These are phyloP conservation scores for Drosophila peninsularis DNA, from an alignment of 2,888 invertebrate genomes.

Conservation along the genomic window DNA sequence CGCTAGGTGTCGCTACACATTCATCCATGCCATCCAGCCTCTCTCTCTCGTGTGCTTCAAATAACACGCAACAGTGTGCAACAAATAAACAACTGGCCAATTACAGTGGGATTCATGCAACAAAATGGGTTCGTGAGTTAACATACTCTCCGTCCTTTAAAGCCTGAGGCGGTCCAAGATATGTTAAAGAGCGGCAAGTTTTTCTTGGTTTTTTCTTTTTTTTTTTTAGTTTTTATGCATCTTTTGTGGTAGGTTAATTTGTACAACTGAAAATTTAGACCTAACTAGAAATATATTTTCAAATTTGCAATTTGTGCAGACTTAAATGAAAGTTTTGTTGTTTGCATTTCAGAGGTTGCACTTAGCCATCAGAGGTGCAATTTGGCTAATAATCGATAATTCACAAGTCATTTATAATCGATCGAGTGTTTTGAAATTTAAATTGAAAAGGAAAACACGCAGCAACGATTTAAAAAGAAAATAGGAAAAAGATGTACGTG, in stretches of 20 bases:
- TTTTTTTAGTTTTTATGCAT: too few relatives aligned
- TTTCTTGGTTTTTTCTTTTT: neutral
- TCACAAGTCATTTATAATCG: constrained; percentile 8
- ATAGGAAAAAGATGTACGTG: constrained; percentile 2
- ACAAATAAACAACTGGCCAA: constrained; percentile 19
- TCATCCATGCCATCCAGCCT: neutral
- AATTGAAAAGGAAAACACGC: constrained; percentile 2
- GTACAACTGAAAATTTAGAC: constrained; percentile 18
- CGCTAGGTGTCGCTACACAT: constrained; percentile 11
- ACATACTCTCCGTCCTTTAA: neutral
- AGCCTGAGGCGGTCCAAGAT: neutral
- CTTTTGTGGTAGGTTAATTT: neutral
- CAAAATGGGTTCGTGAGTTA: constrained; percentile 1
- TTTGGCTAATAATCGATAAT: constrained; percentile 7
- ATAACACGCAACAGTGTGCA: constrained; percentile 20
- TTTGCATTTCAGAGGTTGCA: constrained; percentile 1
- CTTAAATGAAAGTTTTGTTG: constrained; percentile 4
- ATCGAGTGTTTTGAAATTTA: constrained; percentile 5
- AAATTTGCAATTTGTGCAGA: constrained; percentile 3
- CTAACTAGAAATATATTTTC: constrained; percentile 11
- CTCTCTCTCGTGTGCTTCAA: constrained; percentile 4
- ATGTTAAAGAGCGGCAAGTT: neutral
- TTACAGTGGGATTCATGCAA: neutral
- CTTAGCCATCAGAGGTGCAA: constrained; percentile 2
- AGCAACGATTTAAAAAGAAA: constrained; percentile 3